A percentile compares a stretch with the other conserved stretches of the same genome.
Evolutionary conservation across 2,797 vertebrate species (phyloP).

Genomic region (Ataeniobius toweri): DNA sequence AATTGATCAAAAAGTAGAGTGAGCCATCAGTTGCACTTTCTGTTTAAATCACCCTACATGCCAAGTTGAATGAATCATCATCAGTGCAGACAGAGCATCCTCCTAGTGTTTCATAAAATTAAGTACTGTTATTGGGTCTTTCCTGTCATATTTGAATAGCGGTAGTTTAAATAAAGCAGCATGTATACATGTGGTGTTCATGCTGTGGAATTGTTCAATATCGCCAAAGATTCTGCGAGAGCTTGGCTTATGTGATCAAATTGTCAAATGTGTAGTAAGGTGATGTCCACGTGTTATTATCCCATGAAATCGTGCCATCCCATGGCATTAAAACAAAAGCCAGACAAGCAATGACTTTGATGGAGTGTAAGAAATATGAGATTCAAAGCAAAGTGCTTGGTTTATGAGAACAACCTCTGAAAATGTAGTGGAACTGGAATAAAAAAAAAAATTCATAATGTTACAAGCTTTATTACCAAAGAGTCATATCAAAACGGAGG

Average conservation of each 20-base stretch:
- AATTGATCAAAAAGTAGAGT: not conserved
- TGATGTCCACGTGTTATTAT: not conserved
- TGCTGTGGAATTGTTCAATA: too few species aligned
- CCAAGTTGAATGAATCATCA: not conserved
- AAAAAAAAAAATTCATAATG: too few species aligned
- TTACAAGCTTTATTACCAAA: too few species aligned
- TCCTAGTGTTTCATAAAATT: not conserved
- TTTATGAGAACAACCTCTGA: too few species aligned
- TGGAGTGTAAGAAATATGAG: too few species aligned
- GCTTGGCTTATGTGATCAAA: not conserved
- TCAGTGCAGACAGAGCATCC: not conserved
- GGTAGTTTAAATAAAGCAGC: not conserved
- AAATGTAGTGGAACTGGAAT: too few species aligned
- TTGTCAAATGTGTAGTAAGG: not conserved
- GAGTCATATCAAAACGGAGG: too few species aligned
- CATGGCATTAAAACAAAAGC: too few species aligned
- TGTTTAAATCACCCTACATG: not conserved
- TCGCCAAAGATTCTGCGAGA: not conserved
- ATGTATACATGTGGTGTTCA: not conserved
- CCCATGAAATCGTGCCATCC: too few species aligned
- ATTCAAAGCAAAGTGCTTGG: too few species aligned
- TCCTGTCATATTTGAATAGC: not conserved
- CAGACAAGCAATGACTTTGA: too few species aligned
- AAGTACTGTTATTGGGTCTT: not conserved
- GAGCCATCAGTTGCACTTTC: not conserved